Evolutionary conservation across 2,888 invertebrate species (phyloP), one percentile per base, ranked within the genome.

Genomic region (Chorisops tibialis): DNA sequence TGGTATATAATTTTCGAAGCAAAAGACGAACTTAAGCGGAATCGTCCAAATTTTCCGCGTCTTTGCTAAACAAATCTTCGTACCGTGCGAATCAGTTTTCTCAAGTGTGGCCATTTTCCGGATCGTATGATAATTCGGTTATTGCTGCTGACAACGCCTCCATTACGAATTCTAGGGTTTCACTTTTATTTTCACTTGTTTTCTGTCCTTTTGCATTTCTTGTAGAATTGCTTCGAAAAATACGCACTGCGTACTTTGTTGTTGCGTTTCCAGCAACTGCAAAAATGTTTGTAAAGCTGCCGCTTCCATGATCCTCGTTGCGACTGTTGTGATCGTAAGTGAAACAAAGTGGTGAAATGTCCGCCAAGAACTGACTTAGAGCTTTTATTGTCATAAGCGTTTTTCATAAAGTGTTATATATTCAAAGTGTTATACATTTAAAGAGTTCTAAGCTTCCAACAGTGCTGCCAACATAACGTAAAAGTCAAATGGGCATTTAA

Each of bases 111-210:
- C 16, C 45, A 6, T 45, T 11, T 45, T 45, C 45, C 18, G 45
- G 4, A 12, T 12, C 16, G 39, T 39, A 39, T 4, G 5, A 12
- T 5, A 9, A 39, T 16, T 39, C 39, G 9, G 2, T 16, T 4
- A 2, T 39, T 5, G 4, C 12, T 12, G 39, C 39, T 4, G 39
- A 12, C 4, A 39, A 12, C 16, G 39, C 12, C 12, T 39, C 39
- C 39, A 12, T 5, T 39, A 24, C 7, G 4, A 9, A 9, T 39
- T 39, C 39, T 16, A 4, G 39, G 16, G 5, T 5, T 39, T 39
- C 37, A 14, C 73, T 81, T 5, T 39, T 12, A 4, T n/a, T n/a
- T n/a, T n/a, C 12, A 5, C 9, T 12, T 39, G 39, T 16, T 12
- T 12, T 12, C 16, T 39, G n/a, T 18, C 16, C 1, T n/a, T 18